Conservation (phyloP, 2,797 vertebrate species). For the Lagocephalus sceleratus region DNA sequence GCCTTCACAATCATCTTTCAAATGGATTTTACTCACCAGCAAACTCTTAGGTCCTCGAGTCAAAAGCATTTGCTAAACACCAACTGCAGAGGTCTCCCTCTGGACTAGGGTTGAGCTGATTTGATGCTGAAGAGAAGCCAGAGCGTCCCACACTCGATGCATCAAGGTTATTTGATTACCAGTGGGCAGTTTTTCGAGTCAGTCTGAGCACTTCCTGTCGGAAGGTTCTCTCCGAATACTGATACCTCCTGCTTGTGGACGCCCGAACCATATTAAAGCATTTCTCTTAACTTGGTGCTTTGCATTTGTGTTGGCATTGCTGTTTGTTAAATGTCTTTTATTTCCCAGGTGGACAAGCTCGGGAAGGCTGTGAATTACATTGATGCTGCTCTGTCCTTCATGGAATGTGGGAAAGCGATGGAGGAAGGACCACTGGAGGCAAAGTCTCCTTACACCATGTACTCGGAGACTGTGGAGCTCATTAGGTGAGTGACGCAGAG, state of each 20-base stretch:
- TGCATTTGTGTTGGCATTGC: background rate
- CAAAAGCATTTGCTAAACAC: no score
- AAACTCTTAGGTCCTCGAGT: no score
- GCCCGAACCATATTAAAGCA: background rate
- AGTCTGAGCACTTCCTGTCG: background rate
- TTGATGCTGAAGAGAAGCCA: no score
- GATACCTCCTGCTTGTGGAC: background rate
- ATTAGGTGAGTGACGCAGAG: constrained; percentile 80
- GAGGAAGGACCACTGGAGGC: constrained; percentile 95
- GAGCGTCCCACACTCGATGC: no score
- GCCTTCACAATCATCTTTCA: no score
- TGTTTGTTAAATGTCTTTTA: constrained; percentile 1
- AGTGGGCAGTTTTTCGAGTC: no score
- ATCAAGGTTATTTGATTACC: no score
- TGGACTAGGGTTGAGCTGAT: no score
- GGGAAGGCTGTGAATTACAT: constrained; percentile 96
- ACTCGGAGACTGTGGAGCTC: constrained; percentile 97
- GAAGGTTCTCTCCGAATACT: background rate
- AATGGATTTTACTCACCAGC: no score
- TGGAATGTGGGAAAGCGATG: constrained; percentile 99
- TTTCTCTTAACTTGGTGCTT: constrained; percentile 5
- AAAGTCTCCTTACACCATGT: constrained; percentile 97
- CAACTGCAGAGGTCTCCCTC: no score
- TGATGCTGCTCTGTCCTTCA: constrained; percentile 95
- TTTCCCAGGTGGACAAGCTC: constrained; percentile 90